Conservation (phyloP, 1,140 invertebrate species). For the Drosophila bocki region DNA sequence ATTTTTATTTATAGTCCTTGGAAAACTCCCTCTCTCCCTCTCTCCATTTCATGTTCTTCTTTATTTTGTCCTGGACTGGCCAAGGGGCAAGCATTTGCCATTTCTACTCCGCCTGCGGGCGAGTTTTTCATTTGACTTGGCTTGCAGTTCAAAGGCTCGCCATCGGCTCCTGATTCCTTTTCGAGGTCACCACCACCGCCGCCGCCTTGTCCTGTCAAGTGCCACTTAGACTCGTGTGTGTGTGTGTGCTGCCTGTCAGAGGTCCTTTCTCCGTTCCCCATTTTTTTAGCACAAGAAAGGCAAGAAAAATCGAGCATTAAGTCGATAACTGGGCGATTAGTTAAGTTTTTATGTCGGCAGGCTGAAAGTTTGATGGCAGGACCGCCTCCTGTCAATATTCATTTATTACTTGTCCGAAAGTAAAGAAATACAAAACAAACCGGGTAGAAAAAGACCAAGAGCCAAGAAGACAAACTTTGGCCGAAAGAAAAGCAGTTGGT, state of each 20-base stretch:
- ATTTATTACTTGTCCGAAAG: slow-evolving; percentile 72
- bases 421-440: slow-evolving; percentile 37
- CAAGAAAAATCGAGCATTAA: slow-evolving; percentile 72
- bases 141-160: slow-evolving; percentile 75
- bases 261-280: slow-evolving; percentile 54
- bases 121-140: slow-evolving; percentile 79
- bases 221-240: slow-evolving; percentile 47
- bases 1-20: slow-evolving; percentile 77
- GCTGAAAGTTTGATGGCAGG: slow-evolving; percentile 38
- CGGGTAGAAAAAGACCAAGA: not conserved
- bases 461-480: slow-evolving; percentile 23
- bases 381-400: slow-evolving; percentile 74
- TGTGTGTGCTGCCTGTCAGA: slow-evolving; percentile 49
- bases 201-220: slow-evolving; percentile 69
- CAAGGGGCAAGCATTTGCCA: slow-evolving; percentile 64
- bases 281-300: slow-evolving; percentile 45
- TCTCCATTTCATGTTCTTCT: slow-evolving; percentile 10
- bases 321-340: slow-evolving; percentile 80
- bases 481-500: slow-evolving; percentile 1
- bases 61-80: slow-evolving; percentile 18
- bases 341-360: slow-evolving; percentile 77
- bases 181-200: slow-evolving; percentile 56
- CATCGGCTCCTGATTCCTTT: slow-evolving; percentile 38
- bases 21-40: not conserved
- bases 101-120: slow-evolving; percentile 62